Base-by-base conservation (phyloP, 2,888 invertebrate species). In the Drosophila fungiperda region DNA sequence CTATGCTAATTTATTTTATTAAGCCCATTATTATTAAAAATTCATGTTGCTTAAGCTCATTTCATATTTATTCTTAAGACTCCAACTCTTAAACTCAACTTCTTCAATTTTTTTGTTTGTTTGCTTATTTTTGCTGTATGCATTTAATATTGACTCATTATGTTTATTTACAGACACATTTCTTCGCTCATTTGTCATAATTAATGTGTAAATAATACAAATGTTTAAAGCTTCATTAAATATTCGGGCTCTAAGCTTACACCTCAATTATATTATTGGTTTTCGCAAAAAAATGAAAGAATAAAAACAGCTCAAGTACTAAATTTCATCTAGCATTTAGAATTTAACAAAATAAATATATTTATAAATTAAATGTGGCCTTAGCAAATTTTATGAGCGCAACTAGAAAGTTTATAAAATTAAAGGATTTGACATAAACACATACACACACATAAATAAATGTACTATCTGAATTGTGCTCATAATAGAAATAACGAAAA, bases 371-470 rank as follows among this genome's bases (percentile, higher is more conserved):
- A 76, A 87, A 87, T 80, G 87, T 87, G 87, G 87, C 87, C 87
- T 87, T 87, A 87, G 89, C 75, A 89, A 81, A 74, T 81, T 88
- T 81, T 76, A 78, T 81, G 89, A 89, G 86, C 80, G 79, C 75
- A 66, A 59, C 52, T 54, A 65, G 62, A 60, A 70, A 72, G 54
- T 64, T 55, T 60, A 45, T 55, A 74, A 72, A 68, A 69, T 53
- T 62, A 42, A 49, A 53, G 69, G 65, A 85, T 83, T 80, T 82
- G 60, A 77, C 66, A 58, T 23, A 62, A 32, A 60, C 12, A n/a
- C 35, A 33, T 42, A 60, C 55, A 55, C 23, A 23, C n/a, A 50
- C 23, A 53, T 20, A 40, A 38, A 38, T 26, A 49, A 35, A 20
- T 68, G 32, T 53, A 40, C 54, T 62, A 58, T 68, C 75, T 85